Conservation (phyloP, 2,888 invertebrate genomes). For the Melipona bicolor region DNA sequence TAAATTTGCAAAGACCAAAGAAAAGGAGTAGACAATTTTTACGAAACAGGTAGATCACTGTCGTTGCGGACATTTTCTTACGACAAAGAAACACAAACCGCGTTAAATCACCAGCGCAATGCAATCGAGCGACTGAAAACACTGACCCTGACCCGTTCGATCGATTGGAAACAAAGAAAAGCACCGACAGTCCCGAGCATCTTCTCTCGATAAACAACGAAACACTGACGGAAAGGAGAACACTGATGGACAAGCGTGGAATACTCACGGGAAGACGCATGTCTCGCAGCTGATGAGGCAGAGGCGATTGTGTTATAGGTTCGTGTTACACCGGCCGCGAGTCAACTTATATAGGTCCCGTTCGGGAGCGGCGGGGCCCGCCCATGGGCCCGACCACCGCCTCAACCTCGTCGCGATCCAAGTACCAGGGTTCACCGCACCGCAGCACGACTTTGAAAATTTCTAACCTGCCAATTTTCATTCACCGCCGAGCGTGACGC, state of each 20-base stretch:
- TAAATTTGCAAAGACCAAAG: background rate
- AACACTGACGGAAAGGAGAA: background rate
- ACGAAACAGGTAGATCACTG: background rate
- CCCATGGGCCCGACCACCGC: constrained; percentile 83
- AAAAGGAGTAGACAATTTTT: background rate
- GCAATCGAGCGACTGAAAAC: background rate
- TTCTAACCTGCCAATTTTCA: constrained; percentile 53
- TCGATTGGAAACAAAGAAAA: background rate
- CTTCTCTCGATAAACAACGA: background rate
- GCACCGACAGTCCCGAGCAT: background rate
- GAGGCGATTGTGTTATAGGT: constrained; percentile 80
- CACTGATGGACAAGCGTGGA: constrained; percentile 25
- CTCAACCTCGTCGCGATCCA: constrained; percentile 67
- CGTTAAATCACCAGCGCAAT: background rate
- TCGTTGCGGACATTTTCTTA: background rate
- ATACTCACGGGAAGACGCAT: constrained; percentile 80
- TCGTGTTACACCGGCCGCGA: constrained; percentile 77
- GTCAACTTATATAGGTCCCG: constrained; percentile 83
- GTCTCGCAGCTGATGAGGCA: constrained; percentile 75
- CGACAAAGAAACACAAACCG: background rate
- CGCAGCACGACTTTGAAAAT: constrained; percentile 70
- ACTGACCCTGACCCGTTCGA: background rate
- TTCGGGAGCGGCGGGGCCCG: constrained; percentile 82
- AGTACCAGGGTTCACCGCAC: constrained; percentile 62
- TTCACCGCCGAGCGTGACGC: constrained; percentile 34